These are phyloP conservation scores for Decapterus maruadsi DNA, from an alignment of 2,797 vertebrate species.

Conservation along the genomic window DNA sequence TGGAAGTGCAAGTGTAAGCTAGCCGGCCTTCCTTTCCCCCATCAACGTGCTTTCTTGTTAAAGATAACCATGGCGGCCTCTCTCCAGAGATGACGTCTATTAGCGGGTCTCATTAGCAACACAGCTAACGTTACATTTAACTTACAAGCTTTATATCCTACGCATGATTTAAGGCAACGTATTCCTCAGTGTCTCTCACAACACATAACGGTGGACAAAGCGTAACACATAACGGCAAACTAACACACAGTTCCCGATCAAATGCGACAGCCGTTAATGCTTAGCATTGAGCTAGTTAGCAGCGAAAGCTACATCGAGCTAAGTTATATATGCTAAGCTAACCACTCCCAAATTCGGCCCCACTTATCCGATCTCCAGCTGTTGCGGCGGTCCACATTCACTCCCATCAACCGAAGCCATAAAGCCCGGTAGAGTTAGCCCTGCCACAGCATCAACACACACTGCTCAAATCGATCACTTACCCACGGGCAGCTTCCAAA, in stretches of 20 bases:
- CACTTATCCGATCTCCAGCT: constrained; percentile 72
- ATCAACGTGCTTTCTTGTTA: constrained; percentile 68
- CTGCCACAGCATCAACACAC: neutral
- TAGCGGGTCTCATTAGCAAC: constrained; percentile 58
- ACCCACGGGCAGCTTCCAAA: constrained; percentile 97
- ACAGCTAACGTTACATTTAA: constrained; percentile 25
- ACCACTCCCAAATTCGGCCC: constrained; percentile 84
- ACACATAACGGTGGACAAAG: neutral
- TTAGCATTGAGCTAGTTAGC: constrained; percentile 59
- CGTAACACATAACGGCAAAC: neutral
- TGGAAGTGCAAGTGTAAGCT: constrained; percentile 26
- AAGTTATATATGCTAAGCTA: constrained; percentile 79
- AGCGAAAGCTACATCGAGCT: constrained; percentile 52
- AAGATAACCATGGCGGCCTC: constrained; percentile 76
- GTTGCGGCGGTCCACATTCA: constrained; percentile 53
- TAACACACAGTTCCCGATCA: neutral
- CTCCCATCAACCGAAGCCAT: constrained; percentile 1
- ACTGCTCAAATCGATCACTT: constrained; percentile 59
- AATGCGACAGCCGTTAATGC: constrained; percentile 33
- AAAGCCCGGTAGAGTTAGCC: fast-evolving
- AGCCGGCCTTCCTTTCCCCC: constrained; percentile 41
- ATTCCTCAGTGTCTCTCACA: neutral
- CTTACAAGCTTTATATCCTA: neutral
- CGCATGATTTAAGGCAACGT: neutral
- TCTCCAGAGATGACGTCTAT: constrained; percentile 77